Base-by-base conservation (phyloP, 2,888 invertebrate genomes). In the Apodemia duryi region DNA sequence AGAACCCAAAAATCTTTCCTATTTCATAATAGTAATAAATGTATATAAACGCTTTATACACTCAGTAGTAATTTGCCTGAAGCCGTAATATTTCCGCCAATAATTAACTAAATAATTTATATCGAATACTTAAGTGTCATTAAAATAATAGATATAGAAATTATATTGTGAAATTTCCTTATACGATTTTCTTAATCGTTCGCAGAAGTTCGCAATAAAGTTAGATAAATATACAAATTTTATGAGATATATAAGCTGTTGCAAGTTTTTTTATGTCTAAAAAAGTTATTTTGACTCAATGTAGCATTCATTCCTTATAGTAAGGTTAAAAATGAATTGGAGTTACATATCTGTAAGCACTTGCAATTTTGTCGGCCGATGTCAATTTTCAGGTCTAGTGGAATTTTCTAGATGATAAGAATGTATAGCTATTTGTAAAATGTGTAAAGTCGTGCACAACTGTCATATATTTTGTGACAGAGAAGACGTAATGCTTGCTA, bases 361-460 rank as follows among this genome's bases (percentile, higher is more conserved):
- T 49, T 63, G 62, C 65, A 66, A 57, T 62, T 43, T 65, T 64
- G 61, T 63, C 60, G 54, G 67, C 65, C 63, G 65, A 64, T 75
- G 82, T 83, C 83, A 83, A 82, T 83, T 83, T 79, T 73, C 71
- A 74, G 73, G 72, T 75, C 65, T 73, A 74, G 64, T 68, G 67
- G 72, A 69, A 73, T 62, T 72, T 72, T 75, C 69, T 78, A 76
- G 71, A 74, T 76, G 74, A 72, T 66, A 72, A 67, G 67, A 72
- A 69, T 74, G 72, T 70, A 71, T 76, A 73, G 74, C 75, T 74
- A 75, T 66, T 74, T 75, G 77, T 73, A 70, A 70, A 57, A 60
- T 68, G 70, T 76, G 83, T 84, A 84, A 82, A 81, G 79, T 84
- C 85, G 84, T 75, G 84, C 81, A 80, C 83, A 81, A 76, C 72